These are phyloP conservation scores for Vanessa atalanta DNA, from an alignment of 1,140 invertebrate species.

Conservation along the genomic window DNA sequence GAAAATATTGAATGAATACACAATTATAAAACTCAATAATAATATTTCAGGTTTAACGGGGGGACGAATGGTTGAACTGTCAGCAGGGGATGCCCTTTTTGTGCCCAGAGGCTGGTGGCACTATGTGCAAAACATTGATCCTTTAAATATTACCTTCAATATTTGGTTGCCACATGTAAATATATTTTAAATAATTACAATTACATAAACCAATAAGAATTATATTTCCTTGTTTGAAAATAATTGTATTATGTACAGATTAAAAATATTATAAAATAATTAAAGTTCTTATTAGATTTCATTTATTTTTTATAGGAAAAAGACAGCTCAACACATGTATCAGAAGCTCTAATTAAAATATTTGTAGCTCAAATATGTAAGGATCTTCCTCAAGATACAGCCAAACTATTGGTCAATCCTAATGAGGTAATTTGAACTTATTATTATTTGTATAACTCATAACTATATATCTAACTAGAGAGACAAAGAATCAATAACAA, in stretches of 20 bases:
- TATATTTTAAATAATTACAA: constrained; percentile 27
- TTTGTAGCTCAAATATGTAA: constrained; percentile 76
- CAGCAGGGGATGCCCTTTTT: constrained; percentile 92
- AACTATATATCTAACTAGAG: background rate
- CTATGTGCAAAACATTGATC: constrained; percentile 92
- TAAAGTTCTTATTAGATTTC: no score
- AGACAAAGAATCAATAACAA: no score
- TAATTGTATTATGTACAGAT: no score
- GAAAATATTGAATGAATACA: background rate
- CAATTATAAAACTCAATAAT: background rate
- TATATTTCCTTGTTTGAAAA: background rate
- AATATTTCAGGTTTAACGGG: constrained; percentile 71
- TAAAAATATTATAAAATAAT: no score
- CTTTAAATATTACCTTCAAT: constrained; percentile 90
- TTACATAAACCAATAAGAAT: background rate
- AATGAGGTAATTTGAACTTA: constrained; percentile 65
- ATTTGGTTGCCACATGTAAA: constrained; percentile 90
- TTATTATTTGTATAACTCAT: background rate
- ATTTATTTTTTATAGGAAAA: constrained; percentile 35
- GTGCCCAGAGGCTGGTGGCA: constrained; percentile 98
- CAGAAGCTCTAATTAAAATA: constrained; percentile 76
- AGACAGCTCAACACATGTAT: constrained; percentile 66
- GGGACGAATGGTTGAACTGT: constrained; percentile 82
- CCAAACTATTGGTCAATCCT: constrained; percentile 72
- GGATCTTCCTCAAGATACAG: constrained; percentile 70